Base-by-base conservation (phyloP, 2,888 invertebrate species). In the Cosmia pyralina region DNA sequence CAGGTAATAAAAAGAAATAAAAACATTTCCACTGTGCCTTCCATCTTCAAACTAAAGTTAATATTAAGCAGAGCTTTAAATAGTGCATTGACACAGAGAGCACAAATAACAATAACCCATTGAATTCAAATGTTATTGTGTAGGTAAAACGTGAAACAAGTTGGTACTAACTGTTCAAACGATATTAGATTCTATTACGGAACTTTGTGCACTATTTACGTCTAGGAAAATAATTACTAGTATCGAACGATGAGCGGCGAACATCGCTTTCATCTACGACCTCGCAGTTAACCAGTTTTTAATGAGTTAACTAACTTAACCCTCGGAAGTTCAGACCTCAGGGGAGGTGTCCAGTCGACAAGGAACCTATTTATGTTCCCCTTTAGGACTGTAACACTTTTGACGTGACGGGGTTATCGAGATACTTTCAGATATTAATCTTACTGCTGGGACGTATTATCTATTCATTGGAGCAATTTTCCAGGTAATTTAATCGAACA, bases 291-390 rank as follows among this genome's bases (percentile, higher is more conserved):
- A 85, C 85, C 83, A 82, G 77, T 83, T 86, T 87, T 86, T 87
- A 86, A 87, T 86, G 81, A 86, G 80, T 86, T 85, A 87, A 85
- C 87, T 75, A 84, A 82, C 82, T 87, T 87, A 87, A 81, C 79
- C 77, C 77, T 78, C 67, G 52, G 74, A 87, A 86, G 84, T 87
- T 87, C 60, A 72, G 74, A 71, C 64, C 85, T 69, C 84, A 46
- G 53, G 84, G 77, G 86, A 84, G 77, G 81, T 84, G 85, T 85
- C 84, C 86, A 85, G 80, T 84, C 78, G 74, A 69, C 82, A 64
- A 80, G 77, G 78, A 77, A 83, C 83, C 79, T 79, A 75, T 79
- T 79, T 79, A 81, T 76, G 69, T 62, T 77, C 52, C 75, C 77
- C 80, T 82, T 75, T 75, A 79, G 75, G 69, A 74, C 58, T 70